Conservation (phyloP, 35 echinoderm and acorn worm genomes). For the Apostichopus japonicus region DNA sequence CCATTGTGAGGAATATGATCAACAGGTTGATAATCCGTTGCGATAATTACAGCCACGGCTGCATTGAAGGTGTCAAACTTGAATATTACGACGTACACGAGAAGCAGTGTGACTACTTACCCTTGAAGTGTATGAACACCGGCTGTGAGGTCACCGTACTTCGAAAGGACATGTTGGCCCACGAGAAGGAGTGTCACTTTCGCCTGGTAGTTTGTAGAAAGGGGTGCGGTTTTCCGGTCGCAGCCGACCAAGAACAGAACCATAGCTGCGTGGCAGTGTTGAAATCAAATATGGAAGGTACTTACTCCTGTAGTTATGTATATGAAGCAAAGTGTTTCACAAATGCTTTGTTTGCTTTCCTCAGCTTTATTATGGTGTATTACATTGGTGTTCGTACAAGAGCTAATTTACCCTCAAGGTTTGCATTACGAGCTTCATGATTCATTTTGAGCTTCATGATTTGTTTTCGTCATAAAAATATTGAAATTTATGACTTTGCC, state of each 20-base stretch:
- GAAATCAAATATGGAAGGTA: conserved; percentile 81
- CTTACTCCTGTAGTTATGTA: not conserved
- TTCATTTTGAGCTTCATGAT: no score
- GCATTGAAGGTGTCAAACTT: conserved; percentile 64
- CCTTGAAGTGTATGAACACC: conserved; percentile 77
- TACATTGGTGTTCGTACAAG: no score
- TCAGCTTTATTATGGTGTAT: not conserved
- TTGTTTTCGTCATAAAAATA: no score
- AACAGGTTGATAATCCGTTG: conserved; percentile 86
- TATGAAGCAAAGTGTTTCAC: not conserved
- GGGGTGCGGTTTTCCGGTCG: conserved; percentile 79
- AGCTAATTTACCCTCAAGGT: no score
- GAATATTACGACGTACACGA: conserved; percentile 79
- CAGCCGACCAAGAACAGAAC: conserved; percentile 38
- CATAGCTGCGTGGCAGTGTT: conserved; percentile 86
- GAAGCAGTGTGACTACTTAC: conserved; percentile 74
- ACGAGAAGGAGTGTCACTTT: conserved; percentile 77
- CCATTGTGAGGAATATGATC: conserved; percentile 96
- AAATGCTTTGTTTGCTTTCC: not conserved
- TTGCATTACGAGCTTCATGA: no score
- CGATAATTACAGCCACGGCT: conserved; percentile 79
- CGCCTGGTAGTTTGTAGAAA: conserved; percentile 82
- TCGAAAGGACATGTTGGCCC: conserved; percentile 71
- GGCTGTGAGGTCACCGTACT: conserved; percentile 75
- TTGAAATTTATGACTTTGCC: no score